These are phyloP conservation scores for Blera fallax DNA, from an alignment of 2,888 invertebrate genomes.

Conservation along the genomic window DNA sequence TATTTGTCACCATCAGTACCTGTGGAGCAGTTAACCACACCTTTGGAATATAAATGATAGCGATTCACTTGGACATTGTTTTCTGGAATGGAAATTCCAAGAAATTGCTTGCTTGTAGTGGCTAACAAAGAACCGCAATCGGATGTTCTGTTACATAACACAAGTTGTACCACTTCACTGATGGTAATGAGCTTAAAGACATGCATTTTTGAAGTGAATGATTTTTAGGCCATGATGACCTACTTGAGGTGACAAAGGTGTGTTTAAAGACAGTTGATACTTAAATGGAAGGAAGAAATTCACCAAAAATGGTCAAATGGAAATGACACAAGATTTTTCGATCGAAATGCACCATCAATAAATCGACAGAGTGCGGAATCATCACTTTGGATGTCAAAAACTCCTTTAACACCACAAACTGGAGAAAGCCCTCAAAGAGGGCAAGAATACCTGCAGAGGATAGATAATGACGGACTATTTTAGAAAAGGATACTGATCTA, in stretches of 20 bases:
- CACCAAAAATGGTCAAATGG: too few species aligned
- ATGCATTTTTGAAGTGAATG: background rate
- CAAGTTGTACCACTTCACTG: background rate
- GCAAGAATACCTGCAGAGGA: too few species aligned
- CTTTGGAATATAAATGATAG: slow-evolving; percentile 7
- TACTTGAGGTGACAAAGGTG: background rate
- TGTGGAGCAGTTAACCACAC: background rate
- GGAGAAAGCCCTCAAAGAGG: too few species aligned
- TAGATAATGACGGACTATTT: too few species aligned
- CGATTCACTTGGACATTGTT: background rate
- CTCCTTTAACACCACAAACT: too few species aligned
- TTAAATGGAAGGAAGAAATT: too few species aligned
- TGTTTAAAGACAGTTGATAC: too few species aligned
- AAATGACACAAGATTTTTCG: too few species aligned
- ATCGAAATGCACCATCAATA: too few species aligned
- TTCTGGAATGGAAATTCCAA: slow-evolving; percentile 1
- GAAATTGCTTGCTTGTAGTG: background rate
- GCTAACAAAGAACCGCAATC: background rate
- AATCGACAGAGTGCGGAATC: too few species aligned
- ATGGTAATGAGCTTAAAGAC: background rate
- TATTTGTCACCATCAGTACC: slow-evolving; percentile 14
- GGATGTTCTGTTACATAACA: background rate
- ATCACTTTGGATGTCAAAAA: too few species aligned
- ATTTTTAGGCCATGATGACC: background rate
- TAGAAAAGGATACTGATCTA: too few species aligned